Percentiles rank a stretch among this genome's conserved stretches.
phyloP scores from a whole-genome alignment of 37 sponge, comb jelly and placozoan genomes.

The Spongilla lacustris region DNA sequence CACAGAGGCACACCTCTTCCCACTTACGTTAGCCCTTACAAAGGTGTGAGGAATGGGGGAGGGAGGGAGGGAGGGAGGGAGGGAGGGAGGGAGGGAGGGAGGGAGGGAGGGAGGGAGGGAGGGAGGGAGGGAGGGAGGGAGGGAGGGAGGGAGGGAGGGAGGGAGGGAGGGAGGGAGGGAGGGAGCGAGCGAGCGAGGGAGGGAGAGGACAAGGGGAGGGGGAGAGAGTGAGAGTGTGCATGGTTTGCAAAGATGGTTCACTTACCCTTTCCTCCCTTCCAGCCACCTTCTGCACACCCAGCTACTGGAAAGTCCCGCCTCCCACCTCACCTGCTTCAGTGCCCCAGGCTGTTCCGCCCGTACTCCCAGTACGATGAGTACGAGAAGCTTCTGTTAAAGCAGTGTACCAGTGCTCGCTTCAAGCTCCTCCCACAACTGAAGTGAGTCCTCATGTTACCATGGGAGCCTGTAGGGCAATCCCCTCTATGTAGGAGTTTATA shows the following conservation, averaged over 20 bases:
- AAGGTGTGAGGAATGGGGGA: not conserved
- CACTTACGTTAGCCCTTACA: constrained; percentile 62
- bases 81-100: not conserved
- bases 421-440: constrained; percentile 4
- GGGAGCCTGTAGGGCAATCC: not conserved
- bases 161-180: not conserved
- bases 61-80: not conserved
- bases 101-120: not conserved
- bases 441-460: not conserved
- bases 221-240: not conserved
- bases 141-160: not conserved
- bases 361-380: constrained; percentile 37
- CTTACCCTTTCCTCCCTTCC: not conserved
- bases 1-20: constrained; percentile 95
- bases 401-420: constrained; percentile 54
- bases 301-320: not conserved
- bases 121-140: not conserved
- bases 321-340: constrained; percentile 22
- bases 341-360: constrained; percentile 19
- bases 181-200: not conserved
- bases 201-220: not conserved
- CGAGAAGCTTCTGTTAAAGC: constrained; percentile 38
- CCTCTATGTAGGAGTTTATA: not conserved
- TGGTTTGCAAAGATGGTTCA: not conserved
- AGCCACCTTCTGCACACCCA: not conserved